Evolutionary conservation across 2,888 invertebrate species (phyloP).

Genomic region (Oeneis ivallda): DNA sequence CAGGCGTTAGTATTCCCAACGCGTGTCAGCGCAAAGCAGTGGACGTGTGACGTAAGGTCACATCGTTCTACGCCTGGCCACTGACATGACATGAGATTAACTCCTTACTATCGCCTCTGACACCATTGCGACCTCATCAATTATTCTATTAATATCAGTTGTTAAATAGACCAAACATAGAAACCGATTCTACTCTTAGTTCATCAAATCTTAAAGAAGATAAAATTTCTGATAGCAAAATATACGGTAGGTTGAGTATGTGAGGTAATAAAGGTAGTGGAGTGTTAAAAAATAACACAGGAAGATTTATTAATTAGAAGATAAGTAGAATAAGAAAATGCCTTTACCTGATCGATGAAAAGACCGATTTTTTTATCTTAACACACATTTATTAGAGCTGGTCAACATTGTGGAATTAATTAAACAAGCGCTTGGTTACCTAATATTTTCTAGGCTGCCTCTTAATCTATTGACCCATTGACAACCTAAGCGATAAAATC

Average conservation of each 20-base stretch:
- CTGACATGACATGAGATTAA: slow-evolving; percentile 74
- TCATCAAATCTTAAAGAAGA: neutral
- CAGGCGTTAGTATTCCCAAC: slow-evolving; percentile 76
- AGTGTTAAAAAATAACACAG: no score
- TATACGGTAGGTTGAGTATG: neutral
- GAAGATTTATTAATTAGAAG: no score
- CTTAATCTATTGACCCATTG: slow-evolving; percentile 12
- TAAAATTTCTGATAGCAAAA: neutral
- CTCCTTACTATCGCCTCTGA: slow-evolving; percentile 47
- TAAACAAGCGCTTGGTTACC: slow-evolving; percentile 17
- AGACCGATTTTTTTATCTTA: slow-evolving; percentile 3
- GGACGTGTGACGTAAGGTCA: slow-evolving; percentile 79
- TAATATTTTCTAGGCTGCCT: slow-evolving; percentile 13
- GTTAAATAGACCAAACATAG: neutral
- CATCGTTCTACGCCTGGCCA: slow-evolving; percentile 67
- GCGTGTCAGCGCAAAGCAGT: slow-evolving; percentile 66
- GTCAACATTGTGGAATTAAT: slow-evolving; percentile 19
- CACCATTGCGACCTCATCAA: slow-evolving; percentile 20
- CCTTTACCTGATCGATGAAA: neutral
- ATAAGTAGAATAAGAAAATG: neutral
- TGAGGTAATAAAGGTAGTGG: neutral
- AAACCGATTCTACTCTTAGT: neutral
- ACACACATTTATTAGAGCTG: slow-evolving; percentile 8
- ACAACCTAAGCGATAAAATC: slow-evolving; percentile 3
- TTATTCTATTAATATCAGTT: slow-evolving; percentile 9